These are phyloP conservation scores for Corapipo altera DNA, from an alignment of 2,113 vertebrate genomes.

Conservation along the genomic window DNA sequence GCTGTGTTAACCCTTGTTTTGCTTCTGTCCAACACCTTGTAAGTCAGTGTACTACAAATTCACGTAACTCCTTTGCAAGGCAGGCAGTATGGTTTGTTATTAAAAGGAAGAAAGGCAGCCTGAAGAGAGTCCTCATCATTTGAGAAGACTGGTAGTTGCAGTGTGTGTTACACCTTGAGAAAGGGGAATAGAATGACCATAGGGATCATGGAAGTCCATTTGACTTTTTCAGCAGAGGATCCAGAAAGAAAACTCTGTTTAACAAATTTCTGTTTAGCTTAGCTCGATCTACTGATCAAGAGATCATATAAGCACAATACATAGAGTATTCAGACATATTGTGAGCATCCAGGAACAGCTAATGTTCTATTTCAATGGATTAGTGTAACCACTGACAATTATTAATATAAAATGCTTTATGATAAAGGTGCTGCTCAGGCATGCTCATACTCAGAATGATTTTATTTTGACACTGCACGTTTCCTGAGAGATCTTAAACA, in stretches of 20 bases:
- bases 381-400: neutral
- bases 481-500: neutral
- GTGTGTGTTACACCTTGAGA: fast-evolving
- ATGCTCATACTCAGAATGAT: neutral
- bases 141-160: neutral
- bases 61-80: neutral
- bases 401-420: neutral
- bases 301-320: neutral
- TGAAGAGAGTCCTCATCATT: neutral
- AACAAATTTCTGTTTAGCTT: neutral
- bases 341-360: neutral
- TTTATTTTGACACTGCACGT: neutral
- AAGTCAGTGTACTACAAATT: neutral
- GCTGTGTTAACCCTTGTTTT: neutral
- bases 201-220: neutral
- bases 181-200: neutral
- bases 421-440: neutral
- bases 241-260: neutral
- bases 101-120: neutral
- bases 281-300: neutral
- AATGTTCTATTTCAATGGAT: neutral
- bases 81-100: neutral
- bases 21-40: neutral
- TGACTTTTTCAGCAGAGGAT: neutral
- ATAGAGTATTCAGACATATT: neutral